Evolutionary conservation across 2,113 vertebrate species (phyloP).

Genomic region (Struthidea cinerea): DNA sequence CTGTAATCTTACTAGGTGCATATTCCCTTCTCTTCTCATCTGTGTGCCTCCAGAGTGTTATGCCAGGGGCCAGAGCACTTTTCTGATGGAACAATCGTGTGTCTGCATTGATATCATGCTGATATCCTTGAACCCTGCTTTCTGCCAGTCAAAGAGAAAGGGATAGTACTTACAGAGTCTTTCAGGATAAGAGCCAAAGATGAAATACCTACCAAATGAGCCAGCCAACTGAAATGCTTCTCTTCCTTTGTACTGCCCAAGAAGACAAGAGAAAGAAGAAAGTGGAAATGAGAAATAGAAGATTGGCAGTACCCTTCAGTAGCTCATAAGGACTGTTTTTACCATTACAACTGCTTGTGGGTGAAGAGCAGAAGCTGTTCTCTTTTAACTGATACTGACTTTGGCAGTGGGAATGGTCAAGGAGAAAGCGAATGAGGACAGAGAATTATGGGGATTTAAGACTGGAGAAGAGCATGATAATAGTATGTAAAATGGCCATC

Average conservation of each 20-base stretch:
- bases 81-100: not conserved
- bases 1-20: not conserved
- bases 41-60: not conserved
- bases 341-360: not conserved
- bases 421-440: not conserved
- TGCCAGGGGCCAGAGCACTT: not conserved
- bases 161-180: not conserved
- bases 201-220: not conserved
- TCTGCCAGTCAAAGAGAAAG: not conserved
- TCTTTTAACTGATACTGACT: not conserved
- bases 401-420: not conserved
- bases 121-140: not conserved
- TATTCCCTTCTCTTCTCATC: not conserved
- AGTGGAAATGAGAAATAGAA: not conserved
- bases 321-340: not conserved
- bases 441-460: not conserved
- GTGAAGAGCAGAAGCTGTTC: not conserved
- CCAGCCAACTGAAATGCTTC: not conserved
- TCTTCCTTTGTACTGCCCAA: not conserved
- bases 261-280: not conserved
- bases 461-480: not conserved
- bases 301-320: not conserved
- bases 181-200: not conserved
- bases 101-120: not conserved
- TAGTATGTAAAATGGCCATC: not conserved